A percentile compares a stretch with the other conserved stretches of the same genome.
These are phyloP conservation scores for Lasiommata megera DNA, from an alignment of 2,888 invertebrate genomes.

Conservation along the genomic window DNA sequence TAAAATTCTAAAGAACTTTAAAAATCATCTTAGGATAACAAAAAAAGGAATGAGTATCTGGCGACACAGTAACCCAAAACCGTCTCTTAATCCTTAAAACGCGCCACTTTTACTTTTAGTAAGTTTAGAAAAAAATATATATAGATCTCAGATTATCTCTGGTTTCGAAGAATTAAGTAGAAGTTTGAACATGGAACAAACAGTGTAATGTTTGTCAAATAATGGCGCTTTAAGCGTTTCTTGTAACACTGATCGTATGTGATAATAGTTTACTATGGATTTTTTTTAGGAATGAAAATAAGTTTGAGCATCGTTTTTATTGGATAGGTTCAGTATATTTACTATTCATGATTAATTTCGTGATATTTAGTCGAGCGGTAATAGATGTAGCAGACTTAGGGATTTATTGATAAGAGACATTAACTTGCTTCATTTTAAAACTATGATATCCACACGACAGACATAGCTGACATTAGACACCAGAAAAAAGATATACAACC, in stretches of 20 bases:
- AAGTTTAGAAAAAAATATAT: constrained; percentile 22
- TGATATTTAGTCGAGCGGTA: too few species aligned
- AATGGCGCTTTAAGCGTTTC: constrained; percentile 58
- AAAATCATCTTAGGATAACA: not conserved
- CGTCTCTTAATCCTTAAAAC: constrained; percentile 20
- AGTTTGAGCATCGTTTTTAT: not conserved
- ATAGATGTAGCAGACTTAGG: too few species aligned
- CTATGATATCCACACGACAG: too few species aligned
- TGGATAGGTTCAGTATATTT: not conserved
- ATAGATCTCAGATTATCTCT: constrained; percentile 17
- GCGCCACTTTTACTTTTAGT: constrained; percentile 30
- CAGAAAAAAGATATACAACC: too few species aligned
- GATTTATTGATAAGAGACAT: too few species aligned
- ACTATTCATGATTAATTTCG: too few species aligned
- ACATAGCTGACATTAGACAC: too few species aligned
- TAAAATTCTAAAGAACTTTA: too few species aligned
- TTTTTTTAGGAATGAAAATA: not conserved
- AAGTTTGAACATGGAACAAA: constrained; percentile 20
- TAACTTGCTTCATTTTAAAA: too few species aligned
- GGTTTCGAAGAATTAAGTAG: constrained; percentile 26
- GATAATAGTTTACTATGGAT: constrained; percentile 39
- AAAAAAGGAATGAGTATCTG: not conserved
- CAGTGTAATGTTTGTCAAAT: constrained; percentile 53
- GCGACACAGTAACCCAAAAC: constrained; percentile 9
- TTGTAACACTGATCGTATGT: constrained; percentile 51